These are phyloP conservation scores for Oryzias melastigma DNA, from an alignment of 2,113 vertebrate species.

Conservation along the genomic window DNA sequence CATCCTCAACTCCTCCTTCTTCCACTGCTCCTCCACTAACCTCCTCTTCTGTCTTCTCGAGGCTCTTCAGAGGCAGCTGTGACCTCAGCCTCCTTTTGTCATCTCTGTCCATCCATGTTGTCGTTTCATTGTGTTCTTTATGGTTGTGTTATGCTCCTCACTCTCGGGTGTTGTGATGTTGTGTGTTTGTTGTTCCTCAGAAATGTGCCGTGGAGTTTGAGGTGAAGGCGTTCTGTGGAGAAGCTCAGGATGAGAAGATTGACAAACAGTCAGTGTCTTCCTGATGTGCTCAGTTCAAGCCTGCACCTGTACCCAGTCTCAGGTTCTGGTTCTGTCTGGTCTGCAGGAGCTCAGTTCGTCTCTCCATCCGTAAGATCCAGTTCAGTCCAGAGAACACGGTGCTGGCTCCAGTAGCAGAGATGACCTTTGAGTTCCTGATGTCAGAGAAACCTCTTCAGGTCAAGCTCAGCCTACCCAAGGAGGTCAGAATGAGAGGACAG, in stretches of 20 bases:
- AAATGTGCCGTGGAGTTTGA: constrained; percentile 92
- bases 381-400: constrained; percentile 76
- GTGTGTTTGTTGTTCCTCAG: constrained; percentile 57
- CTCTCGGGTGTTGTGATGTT: constrained; percentile 16
- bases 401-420: constrained; percentile 77
- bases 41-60: too few species aligned
- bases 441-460: constrained; percentile 87
- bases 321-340: not conserved
- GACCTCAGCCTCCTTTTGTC: too few species aligned
- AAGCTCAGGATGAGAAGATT: constrained; percentile 80
- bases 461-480: constrained; percentile 84
- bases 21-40: too few species aligned
- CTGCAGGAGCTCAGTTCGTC: constrained; percentile 82
- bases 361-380: constrained; percentile 92
- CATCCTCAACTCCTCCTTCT: too few species aligned
- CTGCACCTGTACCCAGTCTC: not conserved
- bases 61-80: too few species aligned
- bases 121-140: too few species aligned
- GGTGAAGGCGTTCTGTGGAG: constrained; percentile 86
- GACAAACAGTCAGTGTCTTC: constrained; percentile 80
- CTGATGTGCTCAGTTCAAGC: not conserved
- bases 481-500: constrained; percentile 64
- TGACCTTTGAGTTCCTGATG: constrained; percentile 91
- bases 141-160: too few species aligned
- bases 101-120: too few species aligned